phyloP scores from a whole-genome alignment of 2,113 vertebrate species.

The Sapayoa aenigma region DNA sequence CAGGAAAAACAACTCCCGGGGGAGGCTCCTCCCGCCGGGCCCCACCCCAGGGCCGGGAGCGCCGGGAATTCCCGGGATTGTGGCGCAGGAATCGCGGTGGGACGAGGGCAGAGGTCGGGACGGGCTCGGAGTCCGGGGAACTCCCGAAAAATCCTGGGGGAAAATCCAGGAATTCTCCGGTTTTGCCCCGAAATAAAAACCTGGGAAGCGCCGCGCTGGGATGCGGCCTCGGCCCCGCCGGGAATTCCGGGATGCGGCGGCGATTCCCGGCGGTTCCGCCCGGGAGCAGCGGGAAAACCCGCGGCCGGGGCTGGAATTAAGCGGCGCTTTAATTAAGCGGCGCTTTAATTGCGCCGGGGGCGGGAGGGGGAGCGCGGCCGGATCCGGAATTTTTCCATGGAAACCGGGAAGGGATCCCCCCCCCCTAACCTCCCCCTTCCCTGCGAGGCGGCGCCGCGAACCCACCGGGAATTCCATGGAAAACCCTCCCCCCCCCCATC shows the following conservation, averaged over 20 bases:
- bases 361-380: not conserved
- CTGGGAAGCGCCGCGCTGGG: not conserved
- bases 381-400: accelerated
- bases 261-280: too few relatives aligned
- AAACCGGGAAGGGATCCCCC: not conserved
- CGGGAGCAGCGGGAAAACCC: not conserved
- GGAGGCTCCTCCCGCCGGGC: not conserved
- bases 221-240: not conserved
- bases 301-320: not conserved
- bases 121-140: not conserved
- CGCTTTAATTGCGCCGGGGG: too few relatives aligned
- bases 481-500: too few relatives aligned
- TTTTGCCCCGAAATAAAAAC: accelerated
- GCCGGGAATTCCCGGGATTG: not conserved
- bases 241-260: too few relatives aligned
- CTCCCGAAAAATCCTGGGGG: too few relatives aligned
- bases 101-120: not conserved
- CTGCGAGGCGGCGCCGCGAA: too few relatives aligned
- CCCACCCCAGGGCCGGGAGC: not conserved
- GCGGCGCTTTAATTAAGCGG: too few relatives aligned
- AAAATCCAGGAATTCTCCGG: not conserved
- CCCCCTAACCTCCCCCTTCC: too few relatives aligned
- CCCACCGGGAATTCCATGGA: not conserved
- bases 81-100: not conserved
- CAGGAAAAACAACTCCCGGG: not conserved